Percentiles rank a stretch among this genome's conserved stretches.
Conservation (phyloP, 2,888 invertebrate genomes). For the Norana najaformis region DNA sequence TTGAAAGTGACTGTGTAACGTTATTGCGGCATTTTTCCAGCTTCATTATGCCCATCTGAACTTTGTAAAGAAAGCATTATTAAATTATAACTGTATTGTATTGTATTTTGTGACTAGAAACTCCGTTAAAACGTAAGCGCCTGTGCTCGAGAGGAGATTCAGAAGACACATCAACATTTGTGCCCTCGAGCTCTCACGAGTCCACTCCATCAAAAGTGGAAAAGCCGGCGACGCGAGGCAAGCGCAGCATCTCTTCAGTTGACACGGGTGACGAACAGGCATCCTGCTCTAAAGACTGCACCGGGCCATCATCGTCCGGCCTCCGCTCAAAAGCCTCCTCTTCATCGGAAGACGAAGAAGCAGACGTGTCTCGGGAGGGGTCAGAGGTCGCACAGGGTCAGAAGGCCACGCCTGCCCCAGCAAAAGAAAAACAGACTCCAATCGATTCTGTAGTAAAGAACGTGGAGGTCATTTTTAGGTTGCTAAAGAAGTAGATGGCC, state of each 20-base stretch:
- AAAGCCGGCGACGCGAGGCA: background rate
- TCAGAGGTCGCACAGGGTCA: slow-evolving; percentile 23
- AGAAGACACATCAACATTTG: background rate
- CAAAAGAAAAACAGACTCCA: slow-evolving; percentile 35
- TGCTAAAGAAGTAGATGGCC: slow-evolving; percentile 9
- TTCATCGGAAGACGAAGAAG: slow-evolving; percentile 21
- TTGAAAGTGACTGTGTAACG: too few species aligned
- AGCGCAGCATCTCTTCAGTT: slow-evolving; percentile 14
- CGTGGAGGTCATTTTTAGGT: slow-evolving; percentile 30
- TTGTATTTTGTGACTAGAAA: background rate
- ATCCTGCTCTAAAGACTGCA: slow-evolving; percentile 18
- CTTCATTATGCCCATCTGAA: too few species aligned
- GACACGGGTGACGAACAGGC: background rate
- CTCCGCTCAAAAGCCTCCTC: background rate
- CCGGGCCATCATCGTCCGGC: background rate
- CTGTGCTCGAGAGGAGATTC: background rate
- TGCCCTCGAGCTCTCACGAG: background rate
- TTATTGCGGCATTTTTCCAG: too few species aligned
- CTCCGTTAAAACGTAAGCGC: background rate
- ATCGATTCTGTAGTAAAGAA: slow-evolving; percentile 36
- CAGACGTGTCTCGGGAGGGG: background rate
- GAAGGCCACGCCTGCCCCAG: slow-evolving; percentile 18
- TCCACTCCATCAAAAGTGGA: background rate
- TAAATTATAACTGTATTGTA: too few species aligned
- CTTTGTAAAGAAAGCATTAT: too few species aligned